Conservation (phyloP, 2,888 invertebrate species). For the Blera fallax region DNA sequence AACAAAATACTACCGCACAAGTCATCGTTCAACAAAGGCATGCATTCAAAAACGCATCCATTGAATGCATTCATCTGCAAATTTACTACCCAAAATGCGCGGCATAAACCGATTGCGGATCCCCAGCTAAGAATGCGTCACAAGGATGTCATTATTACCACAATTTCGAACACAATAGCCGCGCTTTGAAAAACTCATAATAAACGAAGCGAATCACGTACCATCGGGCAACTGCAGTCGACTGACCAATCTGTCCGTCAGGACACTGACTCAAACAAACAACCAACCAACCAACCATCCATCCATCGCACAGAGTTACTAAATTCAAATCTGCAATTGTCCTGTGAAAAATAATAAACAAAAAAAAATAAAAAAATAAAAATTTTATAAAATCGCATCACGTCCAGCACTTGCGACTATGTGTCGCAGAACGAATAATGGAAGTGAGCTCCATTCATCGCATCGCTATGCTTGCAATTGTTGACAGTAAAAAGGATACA, state of each 20-base stretch:
- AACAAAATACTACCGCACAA: background rate
- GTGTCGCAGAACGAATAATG: constrained; percentile 60
- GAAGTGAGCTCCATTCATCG: constrained; percentile 60
- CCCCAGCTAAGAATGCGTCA: constrained; percentile 52
- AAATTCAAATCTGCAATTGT: constrained; percentile 72
- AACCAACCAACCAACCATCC: constrained; percentile 30
- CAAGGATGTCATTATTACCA: constrained; percentile 66
- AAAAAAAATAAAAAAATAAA: constrained; percentile 8
- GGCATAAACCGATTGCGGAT: constrained; percentile 36
- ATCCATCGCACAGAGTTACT: constrained; percentile 13
- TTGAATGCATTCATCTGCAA: constrained; percentile 42
- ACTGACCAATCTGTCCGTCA: constrained; percentile 42
- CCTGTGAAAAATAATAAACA: constrained; percentile 59
- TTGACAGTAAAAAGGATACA: constrained; percentile 72
- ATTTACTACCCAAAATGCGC: constrained; percentile 32
- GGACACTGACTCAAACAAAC: constrained; percentile 16
- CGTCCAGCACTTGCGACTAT: constrained; percentile 67
- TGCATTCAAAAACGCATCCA: background rate
- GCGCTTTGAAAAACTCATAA: constrained; percentile 39
- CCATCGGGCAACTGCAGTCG: constrained; percentile 34
- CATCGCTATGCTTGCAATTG: constrained; percentile 62
- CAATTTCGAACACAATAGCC: constrained; percentile 61
- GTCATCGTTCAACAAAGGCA: constrained; percentile 8
- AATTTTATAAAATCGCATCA: constrained; percentile 57
- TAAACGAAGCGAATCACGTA: constrained; percentile 61